These are phyloP conservation scores for Apodemus speciosus DNA, from an alignment of 2,113 vertebrate genomes.

Conservation along the genomic window DNA sequence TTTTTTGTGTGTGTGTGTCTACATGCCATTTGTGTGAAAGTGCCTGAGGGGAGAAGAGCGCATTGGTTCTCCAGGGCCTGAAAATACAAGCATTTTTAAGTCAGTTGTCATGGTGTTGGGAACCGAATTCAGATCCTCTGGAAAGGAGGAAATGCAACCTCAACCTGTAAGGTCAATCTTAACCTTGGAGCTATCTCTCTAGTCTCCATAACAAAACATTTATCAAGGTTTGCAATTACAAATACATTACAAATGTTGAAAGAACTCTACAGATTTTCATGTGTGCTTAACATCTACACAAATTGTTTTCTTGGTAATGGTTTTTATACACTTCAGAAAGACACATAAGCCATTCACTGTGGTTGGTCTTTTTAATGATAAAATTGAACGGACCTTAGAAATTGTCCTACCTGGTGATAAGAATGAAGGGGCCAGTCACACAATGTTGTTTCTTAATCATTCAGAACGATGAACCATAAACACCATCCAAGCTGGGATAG, in stretches of 20 bases:
- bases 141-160: not conserved
- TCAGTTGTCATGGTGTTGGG: not conserved
- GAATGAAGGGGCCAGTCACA: not conserved
- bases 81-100: not conserved
- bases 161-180: not conserved
- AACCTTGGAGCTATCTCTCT: not conserved
- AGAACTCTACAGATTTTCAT: not conserved
- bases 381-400: not conserved
- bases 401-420: not conserved
- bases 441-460: not conserved
- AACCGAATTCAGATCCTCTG: not conserved
- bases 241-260: not conserved
- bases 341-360: not conserved
- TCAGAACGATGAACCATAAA: not conserved
- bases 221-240: conserved; percentile 11
- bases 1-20: no score
- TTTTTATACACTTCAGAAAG: conserved; percentile 4
- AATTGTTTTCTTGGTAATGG: conserved; percentile 18
- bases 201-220: not conserved
- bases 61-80: not conserved
- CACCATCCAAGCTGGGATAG: not conserved
- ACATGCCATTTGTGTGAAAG: not conserved
- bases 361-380: not conserved
- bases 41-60: not conserved
- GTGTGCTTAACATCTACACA: not conserved